Base-by-base conservation (phyloP, 2,888 invertebrate species). In the Hirtodrosophila cameraria region DNA sequence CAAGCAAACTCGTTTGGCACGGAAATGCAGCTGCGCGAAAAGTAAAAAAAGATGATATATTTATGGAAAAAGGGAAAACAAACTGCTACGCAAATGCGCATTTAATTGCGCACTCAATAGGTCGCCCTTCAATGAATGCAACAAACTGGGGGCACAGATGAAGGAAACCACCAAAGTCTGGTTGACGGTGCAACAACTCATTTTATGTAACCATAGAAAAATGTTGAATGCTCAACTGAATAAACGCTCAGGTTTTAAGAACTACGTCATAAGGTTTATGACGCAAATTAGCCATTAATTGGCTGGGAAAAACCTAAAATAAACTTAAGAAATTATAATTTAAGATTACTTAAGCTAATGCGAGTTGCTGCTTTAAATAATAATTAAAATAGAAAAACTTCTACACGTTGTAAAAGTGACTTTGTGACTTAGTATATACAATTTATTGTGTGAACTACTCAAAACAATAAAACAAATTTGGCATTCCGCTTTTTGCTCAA, bases 21-120 rank as follows among this genome's bases (percentile, higher is more conserved):
- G 84, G 86, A 80, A 81, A 74, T 86, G 86, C 81, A 74, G 61
- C 65, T 60, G 52, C 16, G 58, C 25, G 20, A 39, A 69, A 48
- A 50, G 53, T 28, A 52, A 35, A 49, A 35, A 33, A 30, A 39
- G 61, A 49, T 33, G 33, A 41, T 30, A 11, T n/a, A n/a, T n/a
- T n/a, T n/a, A n/a, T 23, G 9, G 13, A 16, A 49, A 6, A 30
- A 12, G 13, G 8, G 35, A 48, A 6, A 45, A 55, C n/a, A 66
- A 62, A 28, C 25, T 62, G 67, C 53, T 73, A 57, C 67, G 65
- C 45, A 79, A 83, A 83, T 86, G 83, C 71, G 65, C 81, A 80
- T 66, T 83, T 83, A 83, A 81, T 86, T 79, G 84, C 68, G 77
- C 66, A 68, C 71, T 83, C 75, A 83, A 80, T 71, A 50, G 59